Conservation (phyloP, 1,140 invertebrate genomes). For the Aphis gossypii region DNA sequence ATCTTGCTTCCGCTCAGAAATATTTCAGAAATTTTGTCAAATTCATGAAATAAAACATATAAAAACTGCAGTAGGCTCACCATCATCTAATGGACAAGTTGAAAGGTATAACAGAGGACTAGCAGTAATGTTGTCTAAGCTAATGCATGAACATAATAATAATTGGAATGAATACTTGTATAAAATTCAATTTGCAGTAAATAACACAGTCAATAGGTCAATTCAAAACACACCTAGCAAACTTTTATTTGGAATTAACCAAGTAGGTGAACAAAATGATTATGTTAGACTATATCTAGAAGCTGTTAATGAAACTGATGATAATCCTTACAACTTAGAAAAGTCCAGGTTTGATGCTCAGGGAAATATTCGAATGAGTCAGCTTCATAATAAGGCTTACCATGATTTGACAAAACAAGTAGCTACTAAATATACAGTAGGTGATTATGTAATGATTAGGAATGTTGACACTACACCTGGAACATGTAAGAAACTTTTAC, state of each 20-base stretch:
- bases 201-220: background rate
- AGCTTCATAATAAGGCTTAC: background rate
- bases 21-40: constrained; percentile 12
- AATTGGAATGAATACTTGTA: background rate
- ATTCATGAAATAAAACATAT: background rate
- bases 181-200: background rate
- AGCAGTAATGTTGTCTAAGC: background rate
- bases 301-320: background rate
- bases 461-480: background rate
- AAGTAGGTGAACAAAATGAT: background rate
- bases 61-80: background rate
- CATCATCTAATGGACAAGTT: background rate
- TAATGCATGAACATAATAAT: background rate
- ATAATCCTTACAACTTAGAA: background rate
- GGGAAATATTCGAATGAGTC: background rate
- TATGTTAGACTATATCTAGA: background rate
- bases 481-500: background rate
- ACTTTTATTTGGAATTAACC: background rate
- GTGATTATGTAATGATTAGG: background rate
- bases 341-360: background rate
- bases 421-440: background rate
- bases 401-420: background rate
- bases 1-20: background rate
- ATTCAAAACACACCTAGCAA: background rate
- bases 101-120: background rate